Percentiles rank a stretch among this genome's conserved stretches.
Evolutionary conservation across 1,140 invertebrate genomes (phyloP).

Genomic region (Brachionus asplanchnoidis): DNA sequence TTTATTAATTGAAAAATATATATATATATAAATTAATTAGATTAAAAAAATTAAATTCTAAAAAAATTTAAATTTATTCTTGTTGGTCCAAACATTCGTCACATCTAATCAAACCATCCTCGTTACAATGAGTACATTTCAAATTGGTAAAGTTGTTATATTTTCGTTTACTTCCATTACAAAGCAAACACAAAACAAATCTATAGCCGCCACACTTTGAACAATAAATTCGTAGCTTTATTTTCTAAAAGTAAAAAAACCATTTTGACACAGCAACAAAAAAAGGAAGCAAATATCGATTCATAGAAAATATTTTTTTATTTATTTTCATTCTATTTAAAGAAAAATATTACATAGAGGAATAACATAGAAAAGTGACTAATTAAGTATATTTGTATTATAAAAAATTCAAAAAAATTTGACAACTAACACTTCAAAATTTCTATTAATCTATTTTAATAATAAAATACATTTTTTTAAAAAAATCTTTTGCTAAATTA

Average conservation of each 20-base stretch:
- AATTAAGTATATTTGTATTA: too few relatives aligned
- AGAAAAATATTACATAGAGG: too few relatives aligned
- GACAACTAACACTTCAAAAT: too few relatives aligned
- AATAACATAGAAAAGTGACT: too few relatives aligned
- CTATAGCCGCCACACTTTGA: constrained; percentile 81
- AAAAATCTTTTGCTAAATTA: too few relatives aligned
- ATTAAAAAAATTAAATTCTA: not conserved
- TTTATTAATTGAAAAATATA: constrained; percentile 9
- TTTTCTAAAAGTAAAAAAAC: constrained; percentile 47
- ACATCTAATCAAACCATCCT: constrained; percentile 82
- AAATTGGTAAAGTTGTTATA: constrained; percentile 82
- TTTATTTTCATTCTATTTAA: too few relatives aligned
- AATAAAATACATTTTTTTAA: too few relatives aligned
- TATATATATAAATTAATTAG: not conserved
- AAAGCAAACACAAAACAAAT: constrained; percentile 77
- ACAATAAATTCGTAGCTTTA: constrained; percentile 75
- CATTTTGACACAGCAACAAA: not conserved
- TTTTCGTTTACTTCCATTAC: constrained; percentile 90
- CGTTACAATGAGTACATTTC: constrained; percentile 93
- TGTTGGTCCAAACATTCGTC: constrained; percentile 64
- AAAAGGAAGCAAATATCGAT: too few relatives aligned
- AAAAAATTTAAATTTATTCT: constrained; percentile 43
- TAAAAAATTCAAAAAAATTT: too few relatives aligned
- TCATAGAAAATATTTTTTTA: too few relatives aligned
- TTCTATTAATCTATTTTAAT: too few relatives aligned